These are phyloP conservation scores for Nyleta sp. DNA, from an alignment of 2,888 invertebrate genomes.

Conservation along the genomic window DNA sequence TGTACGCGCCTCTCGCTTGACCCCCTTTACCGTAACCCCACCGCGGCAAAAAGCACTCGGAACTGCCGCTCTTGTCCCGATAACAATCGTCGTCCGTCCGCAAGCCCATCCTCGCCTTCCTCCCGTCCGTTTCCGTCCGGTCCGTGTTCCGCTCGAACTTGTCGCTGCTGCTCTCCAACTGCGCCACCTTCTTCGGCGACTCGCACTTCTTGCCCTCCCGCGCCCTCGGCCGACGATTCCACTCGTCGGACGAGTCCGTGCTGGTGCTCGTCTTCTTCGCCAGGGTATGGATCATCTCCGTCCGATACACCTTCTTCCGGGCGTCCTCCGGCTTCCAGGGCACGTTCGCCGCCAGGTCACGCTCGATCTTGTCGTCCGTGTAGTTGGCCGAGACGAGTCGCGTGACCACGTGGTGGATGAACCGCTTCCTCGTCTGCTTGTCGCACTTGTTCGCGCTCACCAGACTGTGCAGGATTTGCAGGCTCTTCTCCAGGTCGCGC, in stretches of 20 bases:
- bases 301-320: conserved; percentile 77
- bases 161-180: conserved; percentile 76
- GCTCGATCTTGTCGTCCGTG: conserved; percentile 84
- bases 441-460: conserved; percentile 86
- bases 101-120: conserved; percentile 79
- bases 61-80: conserved; percentile 78
- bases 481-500: conserved; percentile 86
- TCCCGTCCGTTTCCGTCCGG: conserved; percentile 78
- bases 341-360: conserved; percentile 79
- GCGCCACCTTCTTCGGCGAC: conserved; percentile 62
- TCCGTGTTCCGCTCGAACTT: conserved; percentile 78
- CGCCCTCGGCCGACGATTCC: conserved; percentile 73
- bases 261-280: conserved; percentile 76
- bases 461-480: conserved; percentile 85
- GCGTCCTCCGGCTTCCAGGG: conserved; percentile 82
- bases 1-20: too few relatives aligned
- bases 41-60: conserved; percentile 79
- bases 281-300: conserved; percentile 77
- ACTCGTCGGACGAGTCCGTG: conserved; percentile 78
- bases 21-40: conserved; percentile 52
- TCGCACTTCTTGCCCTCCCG: conserved; percentile 65
- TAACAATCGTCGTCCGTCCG: conserved; percentile 74
- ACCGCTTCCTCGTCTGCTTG: conserved; percentile 85
- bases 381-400: conserved; percentile 85
- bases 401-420: conserved; percentile 87